Evolutionary conservation across 1,140 invertebrate genomes (phyloP), one percentile per base, ranked within the genome.

Genomic region (Myzus persicae): DNA sequence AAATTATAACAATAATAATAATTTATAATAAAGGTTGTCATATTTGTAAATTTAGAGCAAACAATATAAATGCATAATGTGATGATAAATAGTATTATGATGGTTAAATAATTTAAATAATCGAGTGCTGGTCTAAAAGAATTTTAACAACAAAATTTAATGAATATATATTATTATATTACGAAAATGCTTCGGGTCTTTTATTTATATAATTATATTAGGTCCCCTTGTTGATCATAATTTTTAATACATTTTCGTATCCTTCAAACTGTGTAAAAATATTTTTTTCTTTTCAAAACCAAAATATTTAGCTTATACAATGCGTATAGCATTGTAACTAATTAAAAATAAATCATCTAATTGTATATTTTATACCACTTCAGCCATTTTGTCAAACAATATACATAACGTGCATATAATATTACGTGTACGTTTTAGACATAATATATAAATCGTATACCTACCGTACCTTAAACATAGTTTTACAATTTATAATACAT

Each of bases 201-300:
- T 4, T n/a, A 76, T 76, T 76, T 20, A n/a, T 76, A 76, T n/a
- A n/a, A 76, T n/a, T 76, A 18, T n/a, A 76, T n/a, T 76, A 76
- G 59, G 31, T 76, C 5, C 59, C n/a, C 59, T n/a, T n/a, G 59
- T 36, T 76, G 59, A 76, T 76, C 31, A 76, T 76, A 76, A n/a
- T 76, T 76, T 76, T 76, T 76, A 76, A 76, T 76, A 76, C n/a
- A 76, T n/a, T 76, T 18, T 76, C 59, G n/a, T 76, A n/a, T 76
- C n/a, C 59, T n/a, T 76, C 31, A 20, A 76, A 76, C n/a, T 76
- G 18, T 76, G 20, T n/a, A 18, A 76, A 36, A 76, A 76, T 18
- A 76, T 76, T n/a, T 76, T n/a, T 67, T 76, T n/a, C 5, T 76
- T 76, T 76, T n/a, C 1, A 76, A 67, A n/a, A 76, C 59, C 26